These are phyloP conservation scores for Mellilla xanthometata DNA, from an alignment of 2,888 invertebrate genomes.

Conservation along the genomic window DNA sequence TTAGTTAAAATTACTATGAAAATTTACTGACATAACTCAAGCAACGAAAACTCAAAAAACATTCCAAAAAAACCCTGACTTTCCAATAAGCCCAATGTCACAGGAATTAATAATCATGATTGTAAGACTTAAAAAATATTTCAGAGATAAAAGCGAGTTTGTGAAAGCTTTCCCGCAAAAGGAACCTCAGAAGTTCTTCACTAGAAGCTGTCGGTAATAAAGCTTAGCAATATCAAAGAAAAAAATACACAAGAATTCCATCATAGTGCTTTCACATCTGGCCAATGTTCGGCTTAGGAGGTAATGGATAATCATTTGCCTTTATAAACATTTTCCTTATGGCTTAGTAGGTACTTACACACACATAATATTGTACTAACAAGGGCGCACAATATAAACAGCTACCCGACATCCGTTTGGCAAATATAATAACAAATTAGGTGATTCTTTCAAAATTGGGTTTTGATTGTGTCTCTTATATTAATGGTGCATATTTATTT, in stretches of 20 bases:
- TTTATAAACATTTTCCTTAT: slow-evolving; percentile 21
- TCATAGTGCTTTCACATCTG: slow-evolving; percentile 22
- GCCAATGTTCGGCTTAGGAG: slow-evolving; percentile 17
- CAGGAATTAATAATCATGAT: slow-evolving; percentile 10
- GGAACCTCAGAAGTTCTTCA: slow-evolving; percentile 17
- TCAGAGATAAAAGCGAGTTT: slow-evolving; percentile 17
- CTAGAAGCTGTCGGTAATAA: slow-evolving; percentile 26
- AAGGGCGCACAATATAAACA: slow-evolving; percentile 8
- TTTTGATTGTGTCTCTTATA: no score
- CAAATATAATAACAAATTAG: not conserved
- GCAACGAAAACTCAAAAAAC: not conserved
- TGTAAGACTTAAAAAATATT: slow-evolving; percentile 13
- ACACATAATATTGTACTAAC: slow-evolving; percentile 9
- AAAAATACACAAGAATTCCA: slow-evolving; percentile 28
- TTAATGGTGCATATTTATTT: no score
- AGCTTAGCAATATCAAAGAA: slow-evolving; percentile 29
- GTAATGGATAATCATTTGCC: slow-evolving; percentile 22
- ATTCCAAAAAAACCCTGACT: not conserved
- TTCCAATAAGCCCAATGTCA: slow-evolving; percentile 6
- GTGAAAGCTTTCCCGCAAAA: slow-evolving; percentile 23
- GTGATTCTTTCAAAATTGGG: no score
- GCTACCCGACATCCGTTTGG: not conserved
- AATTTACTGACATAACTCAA: not conserved
- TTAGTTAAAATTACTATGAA: not conserved
- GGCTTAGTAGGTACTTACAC: slow-evolving; percentile 5